Conservation (phyloP, 2,113 vertebrate species). For the Zeus faber region DNA sequence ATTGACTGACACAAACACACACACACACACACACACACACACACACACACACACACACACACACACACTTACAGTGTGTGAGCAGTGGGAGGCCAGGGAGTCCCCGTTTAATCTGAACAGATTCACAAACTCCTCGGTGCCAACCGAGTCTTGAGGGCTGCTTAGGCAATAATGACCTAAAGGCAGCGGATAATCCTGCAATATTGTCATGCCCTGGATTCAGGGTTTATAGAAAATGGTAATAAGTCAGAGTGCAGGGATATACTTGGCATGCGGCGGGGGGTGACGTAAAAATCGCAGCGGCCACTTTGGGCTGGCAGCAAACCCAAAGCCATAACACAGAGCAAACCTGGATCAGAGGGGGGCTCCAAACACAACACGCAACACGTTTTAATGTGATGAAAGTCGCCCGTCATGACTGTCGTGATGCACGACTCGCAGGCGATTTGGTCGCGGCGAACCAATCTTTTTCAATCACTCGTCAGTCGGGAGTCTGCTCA, state of each 20-base stretch:
- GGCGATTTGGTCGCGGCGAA: too few species aligned
- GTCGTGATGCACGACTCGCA: too few species aligned
- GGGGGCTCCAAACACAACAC: too few species aligned
- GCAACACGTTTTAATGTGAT: too few species aligned
- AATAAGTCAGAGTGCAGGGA: neutral
- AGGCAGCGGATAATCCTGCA: neutral
- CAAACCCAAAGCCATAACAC: too few species aligned
- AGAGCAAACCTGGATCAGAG: too few species aligned
- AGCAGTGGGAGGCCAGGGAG: constrained; percentile 14
- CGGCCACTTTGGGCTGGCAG: too few species aligned
- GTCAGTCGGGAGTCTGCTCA: too few species aligned
- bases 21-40: neutral
- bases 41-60: neutral
- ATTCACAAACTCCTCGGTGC: constrained; percentile 20
- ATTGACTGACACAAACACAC: neutral
- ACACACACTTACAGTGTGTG: constrained; percentile 6
- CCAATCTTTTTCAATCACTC: too few species aligned
- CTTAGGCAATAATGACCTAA: constrained; percentile 2
- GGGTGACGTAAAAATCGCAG: too few species aligned
- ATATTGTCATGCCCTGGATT: neutral
- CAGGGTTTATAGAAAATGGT: constrained; percentile 8
- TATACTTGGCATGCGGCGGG: neutral
- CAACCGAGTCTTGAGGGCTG: constrained; percentile 9
- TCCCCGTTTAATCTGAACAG: constrained; percentile 30
- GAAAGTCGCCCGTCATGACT: too few species aligned